These are phyloP conservation scores for Turritopsis rubra DNA, from an alignment of 30 jellyfish, hydroid and myxozoan genomes.

Conservation along the genomic window DNA sequence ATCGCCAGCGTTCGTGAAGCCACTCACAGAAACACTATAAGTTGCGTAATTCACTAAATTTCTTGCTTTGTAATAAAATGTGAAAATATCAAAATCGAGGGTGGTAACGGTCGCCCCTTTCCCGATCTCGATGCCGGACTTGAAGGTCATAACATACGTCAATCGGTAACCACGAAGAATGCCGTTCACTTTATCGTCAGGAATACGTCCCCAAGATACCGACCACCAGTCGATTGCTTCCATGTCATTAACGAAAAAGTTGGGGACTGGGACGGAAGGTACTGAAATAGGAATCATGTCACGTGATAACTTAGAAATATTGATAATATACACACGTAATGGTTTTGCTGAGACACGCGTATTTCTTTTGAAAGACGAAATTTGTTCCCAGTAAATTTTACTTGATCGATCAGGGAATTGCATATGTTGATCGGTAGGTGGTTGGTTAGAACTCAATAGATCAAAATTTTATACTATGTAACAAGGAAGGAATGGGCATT, in stretches of 20 bases:
- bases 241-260: slow-evolving; percentile 15
- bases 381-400: too few species aligned
- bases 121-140: slow-evolving; percentile 13
- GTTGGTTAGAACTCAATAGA: too few species aligned
- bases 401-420: too few species aligned
- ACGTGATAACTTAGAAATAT: too few species aligned
- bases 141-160: not conserved
- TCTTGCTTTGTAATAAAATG: slow-evolving; percentile 9
- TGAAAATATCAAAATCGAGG: slow-evolving; percentile 15
- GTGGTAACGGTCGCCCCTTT: not conserved
- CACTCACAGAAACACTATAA: not conserved
- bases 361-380: too few species aligned
- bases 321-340: too few species aligned
- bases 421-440: too few species aligned
- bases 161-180: slow-evolving; percentile 4
- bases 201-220: slow-evolving; percentile 8
- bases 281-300: not conserved
- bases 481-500: too few species aligned
- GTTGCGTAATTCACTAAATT: slow-evolving; percentile 13
- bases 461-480: too few species aligned
- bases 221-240: slow-evolving; percentile 29
- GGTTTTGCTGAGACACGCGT: too few species aligned
- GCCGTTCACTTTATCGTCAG: slow-evolving; percentile 21
- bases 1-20: slow-evolving; percentile 26
- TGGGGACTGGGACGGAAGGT: slow-evolving; percentile 31